Evolutionary conservation across 1,140 invertebrate species (phyloP).

Genomic region (Penaeus indicus): DNA sequence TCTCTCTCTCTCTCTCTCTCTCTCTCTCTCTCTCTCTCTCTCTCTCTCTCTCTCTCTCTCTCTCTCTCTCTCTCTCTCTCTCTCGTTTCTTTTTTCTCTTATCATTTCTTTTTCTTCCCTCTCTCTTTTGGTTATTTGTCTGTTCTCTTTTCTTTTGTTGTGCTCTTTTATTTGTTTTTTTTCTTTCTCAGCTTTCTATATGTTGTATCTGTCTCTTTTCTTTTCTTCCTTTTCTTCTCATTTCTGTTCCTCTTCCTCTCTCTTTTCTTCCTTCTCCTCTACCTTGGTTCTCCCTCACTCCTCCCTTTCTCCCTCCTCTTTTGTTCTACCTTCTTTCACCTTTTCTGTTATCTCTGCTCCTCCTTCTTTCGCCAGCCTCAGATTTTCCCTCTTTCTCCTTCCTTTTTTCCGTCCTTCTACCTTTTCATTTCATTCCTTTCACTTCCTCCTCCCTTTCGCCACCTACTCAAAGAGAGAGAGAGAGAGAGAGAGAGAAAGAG

Average conservation of each 20-base stretch:
- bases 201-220: background rate
- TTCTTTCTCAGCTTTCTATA: background rate
- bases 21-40: background rate
- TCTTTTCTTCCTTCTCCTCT: background rate
- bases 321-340: background rate
- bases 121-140: background rate
- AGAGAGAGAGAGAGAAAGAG: conserved; percentile 17
- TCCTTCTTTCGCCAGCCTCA: background rate
- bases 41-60: background rate
- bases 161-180: background rate
- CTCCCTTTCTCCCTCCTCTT: background rate
- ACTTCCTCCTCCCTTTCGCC: too few relatives aligned
- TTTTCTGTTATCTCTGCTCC: background rate
- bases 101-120: background rate
- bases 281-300: too few relatives aligned
- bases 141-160: too few relatives aligned
- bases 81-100: background rate
- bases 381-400: background rate
- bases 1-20: too few relatives aligned
- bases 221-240: background rate
- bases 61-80: background rate
- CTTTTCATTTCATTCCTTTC: too few relatives aligned
- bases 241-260: background rate
- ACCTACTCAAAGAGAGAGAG: too few relatives aligned
- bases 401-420: background rate